A percentile compares a stretch with the other conserved stretches of the same genome.
These are phyloP conservation scores for Coregonus clupeaformis DNA, from an alignment of 2,113 vertebrate species.

Conservation along the genomic window DNA sequence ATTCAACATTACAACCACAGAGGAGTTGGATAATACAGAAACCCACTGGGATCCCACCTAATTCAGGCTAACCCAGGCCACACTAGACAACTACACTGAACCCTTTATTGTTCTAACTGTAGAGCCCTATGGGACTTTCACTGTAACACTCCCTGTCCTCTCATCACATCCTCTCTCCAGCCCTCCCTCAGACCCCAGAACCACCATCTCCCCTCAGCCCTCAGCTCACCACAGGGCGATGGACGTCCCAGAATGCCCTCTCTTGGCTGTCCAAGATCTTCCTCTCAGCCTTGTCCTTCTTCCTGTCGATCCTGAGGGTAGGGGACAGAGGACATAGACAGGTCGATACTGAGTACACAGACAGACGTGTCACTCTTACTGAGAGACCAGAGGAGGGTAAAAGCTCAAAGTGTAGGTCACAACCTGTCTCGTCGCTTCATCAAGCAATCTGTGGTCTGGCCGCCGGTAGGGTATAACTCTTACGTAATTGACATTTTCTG, in stretches of 20 bases:
- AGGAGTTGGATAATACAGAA: too few relatives aligned
- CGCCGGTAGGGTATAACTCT: slow-evolving; percentile 30
- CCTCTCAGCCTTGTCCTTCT: slow-evolving; percentile 96
- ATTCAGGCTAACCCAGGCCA: too few relatives aligned
- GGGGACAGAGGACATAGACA: background rate
- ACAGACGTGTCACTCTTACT: slow-evolving; percentile 14
- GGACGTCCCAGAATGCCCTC: slow-evolving; percentile 96
- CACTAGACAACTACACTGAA: too few relatives aligned
- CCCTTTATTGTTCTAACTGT: background rate
- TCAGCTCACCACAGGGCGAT: slow-evolving; percentile 90
- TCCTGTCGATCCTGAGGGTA: slow-evolving; percentile 86
- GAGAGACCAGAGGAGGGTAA: slow-evolving; percentile 36
- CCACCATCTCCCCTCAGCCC: background rate
- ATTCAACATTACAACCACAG: background rate
- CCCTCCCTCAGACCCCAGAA: background rate
- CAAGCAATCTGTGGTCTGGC: slow-evolving; percentile 17
- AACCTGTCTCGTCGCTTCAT: slow-evolving; percentile 44
- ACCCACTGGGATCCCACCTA: too few relatives aligned
- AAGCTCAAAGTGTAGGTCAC: slow-evolving; percentile 29
- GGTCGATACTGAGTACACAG: slow-evolving; percentile 50
- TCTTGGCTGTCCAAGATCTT: slow-evolving; percentile 98
- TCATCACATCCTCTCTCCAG: background rate
- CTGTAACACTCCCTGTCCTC: background rate
- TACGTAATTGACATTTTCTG: slow-evolving; percentile 63
- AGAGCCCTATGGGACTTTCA: background rate